Evolutionary conservation across 2,888 invertebrate genomes (phyloP), one percentile per base, ranked within the genome.

Genomic region (Synanthedon formicaeformis): DNA sequence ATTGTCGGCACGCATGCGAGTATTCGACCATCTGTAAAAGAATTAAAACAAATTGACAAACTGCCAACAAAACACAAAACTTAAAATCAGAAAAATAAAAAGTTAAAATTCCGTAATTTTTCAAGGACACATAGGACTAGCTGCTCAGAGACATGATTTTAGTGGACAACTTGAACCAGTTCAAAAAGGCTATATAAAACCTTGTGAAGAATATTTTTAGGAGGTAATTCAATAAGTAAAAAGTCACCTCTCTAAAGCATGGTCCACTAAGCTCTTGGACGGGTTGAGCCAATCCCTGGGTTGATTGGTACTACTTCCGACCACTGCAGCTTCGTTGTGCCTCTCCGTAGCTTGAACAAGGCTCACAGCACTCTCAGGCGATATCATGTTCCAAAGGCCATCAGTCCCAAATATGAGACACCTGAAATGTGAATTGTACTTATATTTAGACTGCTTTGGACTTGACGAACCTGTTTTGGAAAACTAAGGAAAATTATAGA

Each of bases 341-440:
- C 89, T 86, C 75, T 96, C 96, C 0, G 94, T 94, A 49, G 92
- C 91, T 63, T 94, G 93, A 2, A 97, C 96, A 57, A 95, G 90
- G 53, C 92, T 91, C 5, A 97, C 96, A 0, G 97, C 95, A 59
- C 92, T 92, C 62, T 93, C 91, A 0, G 97, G 91, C 1, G 92
- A 92, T 58, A 99, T 85, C 91, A 99, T 97, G 81, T 99, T 99
- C 94, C 97, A 99, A 41, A 99, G 85, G 0, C 99, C 99, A 79
- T 99, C 99, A 0, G 98, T 97, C 53, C 97, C 98, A 67, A 99
- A 94, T 60, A 99, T 94, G 48, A 99, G 88, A 86, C 98, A 99
- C 63, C 94, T 90, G 70, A 23, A 76, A 78, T 34, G 8, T 34
- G 8, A 34, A 34, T 8, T 34, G 8, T 16, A 49, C 4, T 23